phyloP scores from a whole-genome alignment of 2,113 vertebrate species.

The Platysteira castanea region DNA sequence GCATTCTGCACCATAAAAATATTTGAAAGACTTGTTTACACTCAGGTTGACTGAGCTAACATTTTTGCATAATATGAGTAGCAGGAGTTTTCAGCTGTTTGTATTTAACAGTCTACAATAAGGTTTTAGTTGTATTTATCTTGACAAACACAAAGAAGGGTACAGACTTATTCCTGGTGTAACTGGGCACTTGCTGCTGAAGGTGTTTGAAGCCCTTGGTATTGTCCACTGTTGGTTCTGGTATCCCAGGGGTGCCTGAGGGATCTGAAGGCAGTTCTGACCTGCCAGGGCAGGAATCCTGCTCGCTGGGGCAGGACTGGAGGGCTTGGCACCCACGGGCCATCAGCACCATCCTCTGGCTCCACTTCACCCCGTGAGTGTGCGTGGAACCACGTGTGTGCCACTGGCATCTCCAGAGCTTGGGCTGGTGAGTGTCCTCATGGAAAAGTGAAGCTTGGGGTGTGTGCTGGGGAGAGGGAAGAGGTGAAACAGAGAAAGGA shows the following conservation, averaged over 20 bases:
- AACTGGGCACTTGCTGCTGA: neutral
- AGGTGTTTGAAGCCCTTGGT: neutral
- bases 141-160: neutral
- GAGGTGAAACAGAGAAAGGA: neutral
- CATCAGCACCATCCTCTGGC: neutral
- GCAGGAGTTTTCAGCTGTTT: neutral
- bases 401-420: neutral
- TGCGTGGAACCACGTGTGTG: rapidly evolving
- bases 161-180: neutral
- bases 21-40: neutral
- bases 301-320: neutral
- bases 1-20: neutral
- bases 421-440: neutral
- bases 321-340: neutral
- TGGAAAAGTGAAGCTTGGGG: neutral
- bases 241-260: neutral
- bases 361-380: neutral
- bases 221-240: neutral
- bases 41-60: neutral
- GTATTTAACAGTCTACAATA: neutral
- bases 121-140: neutral
- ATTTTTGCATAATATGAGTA: neutral
- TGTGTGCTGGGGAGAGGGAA: neutral
- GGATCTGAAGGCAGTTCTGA: neutral
- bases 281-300: neutral